Conservation (phyloP, 2,797 vertebrate genomes). For the Karalla daura region DNA sequence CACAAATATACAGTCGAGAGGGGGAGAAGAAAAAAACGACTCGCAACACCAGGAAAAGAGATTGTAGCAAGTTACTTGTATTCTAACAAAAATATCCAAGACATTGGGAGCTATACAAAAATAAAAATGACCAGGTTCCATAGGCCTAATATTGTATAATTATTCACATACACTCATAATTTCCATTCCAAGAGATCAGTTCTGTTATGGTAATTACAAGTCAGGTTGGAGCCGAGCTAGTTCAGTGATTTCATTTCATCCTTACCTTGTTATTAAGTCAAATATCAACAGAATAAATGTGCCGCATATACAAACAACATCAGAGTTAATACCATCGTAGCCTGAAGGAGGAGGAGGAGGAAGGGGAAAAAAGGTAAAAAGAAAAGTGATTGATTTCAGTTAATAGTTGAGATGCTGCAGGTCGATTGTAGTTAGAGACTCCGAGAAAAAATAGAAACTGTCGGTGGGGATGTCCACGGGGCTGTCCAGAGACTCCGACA, state of each 20-base stretch:
- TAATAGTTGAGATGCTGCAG: constrained; percentile 98
- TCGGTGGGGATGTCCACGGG: constrained; percentile 96
- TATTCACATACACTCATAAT: constrained; percentile 88
- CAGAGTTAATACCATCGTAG: constrained; percentile 69
- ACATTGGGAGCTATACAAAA: constrained; percentile 96
- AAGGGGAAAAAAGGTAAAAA: constrained; percentile 75
- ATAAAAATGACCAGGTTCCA: constrained; percentile 92
- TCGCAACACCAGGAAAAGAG: constrained; percentile 61
- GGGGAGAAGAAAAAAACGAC: constrained; percentile 55
- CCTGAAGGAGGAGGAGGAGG: no score
- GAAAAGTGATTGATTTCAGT: constrained; percentile 76
- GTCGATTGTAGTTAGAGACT: constrained; percentile 98
- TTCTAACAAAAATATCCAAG: constrained; percentile 98
- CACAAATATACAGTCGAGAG: background rate
- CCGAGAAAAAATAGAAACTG: constrained; percentile 99
- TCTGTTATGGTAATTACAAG: constrained; percentile 76
- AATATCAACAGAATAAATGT: constrained; percentile 85
- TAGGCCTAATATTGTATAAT: constrained; percentile 83
- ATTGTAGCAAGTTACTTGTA: constrained; percentile 96
- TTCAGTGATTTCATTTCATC: constrained; percentile 73
- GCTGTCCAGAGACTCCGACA: constrained; percentile 96
- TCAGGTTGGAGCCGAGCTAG: constrained; percentile 63
- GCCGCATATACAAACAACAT: constrained; percentile 80
- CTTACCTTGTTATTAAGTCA: constrained; percentile 81
- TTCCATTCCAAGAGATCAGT: constrained; percentile 83